Base-by-base conservation (phyloP, 2,113 vertebrate genomes). In the Oostethus manadensis region DNA sequence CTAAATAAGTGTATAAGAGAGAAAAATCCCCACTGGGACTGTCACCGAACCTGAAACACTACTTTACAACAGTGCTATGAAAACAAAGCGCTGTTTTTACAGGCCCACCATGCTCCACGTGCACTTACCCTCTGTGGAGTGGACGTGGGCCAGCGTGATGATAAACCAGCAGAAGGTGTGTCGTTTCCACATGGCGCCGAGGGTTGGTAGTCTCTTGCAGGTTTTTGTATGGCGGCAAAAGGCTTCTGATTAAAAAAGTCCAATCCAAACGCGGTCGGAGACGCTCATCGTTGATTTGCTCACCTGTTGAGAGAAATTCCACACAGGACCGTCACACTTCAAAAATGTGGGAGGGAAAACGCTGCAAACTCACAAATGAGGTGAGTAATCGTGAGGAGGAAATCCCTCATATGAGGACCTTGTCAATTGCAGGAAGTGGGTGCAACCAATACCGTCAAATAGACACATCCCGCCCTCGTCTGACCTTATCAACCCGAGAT, bases 121-220 rank as follows among this genome's bases (percentile, higher is more conserved):
- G 48, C 64, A 84, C 93, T 94, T 94, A 99, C 97, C 97, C 92
- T 97, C 93, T 72, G 92, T 91, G 83, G 91, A 94, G 76, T 93
- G 91, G 74, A 98, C 90, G 82, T 93, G 93, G 83, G 91, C 91
- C 80, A 97, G 90, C 83, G 93, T 86, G 78, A 99, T 91, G 88
- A 97, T 86, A 82, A 98, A 92, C 92, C 88, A 89, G 77, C 93
- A 96, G 89, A 96, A 88, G 86, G 90, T 93, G 90, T 87, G 90
- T 90, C 94, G 92, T 91, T 92, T 96, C 94, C 93, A 92, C 94
- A 97, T 98, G 91, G 92, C 90, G 91, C 90, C 91, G 81, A 83
- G 85, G 79, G 87, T 82, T 84, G 90, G 88, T 87, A 89, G 85
- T 89, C 89, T 90, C 90, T 90, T 71, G 76, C 77, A 73, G 84